Evolutionary conservation across 2,888 invertebrate species (phyloP).

Genomic region (Tipula unca): DNA sequence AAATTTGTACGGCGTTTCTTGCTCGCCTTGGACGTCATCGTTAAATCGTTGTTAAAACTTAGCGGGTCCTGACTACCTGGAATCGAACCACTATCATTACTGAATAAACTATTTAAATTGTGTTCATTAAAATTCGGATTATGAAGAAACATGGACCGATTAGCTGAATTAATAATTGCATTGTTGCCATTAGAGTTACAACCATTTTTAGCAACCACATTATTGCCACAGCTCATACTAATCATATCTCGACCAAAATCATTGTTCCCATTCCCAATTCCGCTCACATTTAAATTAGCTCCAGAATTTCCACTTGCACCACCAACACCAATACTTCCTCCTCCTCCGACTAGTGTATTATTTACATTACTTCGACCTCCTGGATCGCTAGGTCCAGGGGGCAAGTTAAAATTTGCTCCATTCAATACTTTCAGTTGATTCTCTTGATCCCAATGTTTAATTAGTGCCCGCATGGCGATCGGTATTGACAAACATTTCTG

Average conservation of each 20-base stretch:
- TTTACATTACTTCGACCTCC: slow-evolving; percentile 40
- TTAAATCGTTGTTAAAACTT: neutral
- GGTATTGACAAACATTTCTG: slow-evolving; percentile 91
- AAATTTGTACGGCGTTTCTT: slow-evolving; percentile 22
- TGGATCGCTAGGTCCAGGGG: slow-evolving; percentile 59
- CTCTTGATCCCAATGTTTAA: slow-evolving; percentile 78
- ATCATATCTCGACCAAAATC: neutral
- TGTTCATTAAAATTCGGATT: slow-evolving; percentile 16
- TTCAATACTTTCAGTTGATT: slow-evolving; percentile 47
- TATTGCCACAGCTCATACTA: neutral
- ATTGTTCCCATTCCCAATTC: neutral
- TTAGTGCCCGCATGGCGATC: slow-evolving; percentile 75
- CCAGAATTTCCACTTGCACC: neutral
- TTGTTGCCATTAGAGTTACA: neutral
- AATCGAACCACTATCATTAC: neutral
- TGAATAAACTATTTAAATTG: neutral
- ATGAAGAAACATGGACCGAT: neutral
- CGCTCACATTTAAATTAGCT: neutral
- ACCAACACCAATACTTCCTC: neutral
- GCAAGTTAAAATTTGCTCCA: slow-evolving; percentile 54
- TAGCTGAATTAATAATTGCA: neutral
- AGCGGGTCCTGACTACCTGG: neutral
- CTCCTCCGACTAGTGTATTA: neutral
- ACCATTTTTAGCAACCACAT: neutral
- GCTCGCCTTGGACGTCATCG: neutral